These are phyloP conservation scores for Paramormyrops kingsleyae DNA, from an alignment of 2,113 vertebrate species.

Conservation along the genomic window DNA sequence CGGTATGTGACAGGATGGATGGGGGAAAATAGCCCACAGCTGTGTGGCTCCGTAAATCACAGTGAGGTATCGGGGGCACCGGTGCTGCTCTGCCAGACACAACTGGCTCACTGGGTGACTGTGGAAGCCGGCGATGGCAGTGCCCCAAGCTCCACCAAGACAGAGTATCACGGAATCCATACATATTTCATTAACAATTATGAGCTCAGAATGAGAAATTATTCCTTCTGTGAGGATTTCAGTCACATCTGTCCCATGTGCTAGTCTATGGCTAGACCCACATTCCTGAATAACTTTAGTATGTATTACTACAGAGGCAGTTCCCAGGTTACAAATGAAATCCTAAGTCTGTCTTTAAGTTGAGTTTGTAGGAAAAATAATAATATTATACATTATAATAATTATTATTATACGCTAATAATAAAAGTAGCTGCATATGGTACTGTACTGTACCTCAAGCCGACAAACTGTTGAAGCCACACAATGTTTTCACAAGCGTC, in stretches of 20 bases:
- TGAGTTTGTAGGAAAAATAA: background rate
- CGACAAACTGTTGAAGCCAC: background rate
- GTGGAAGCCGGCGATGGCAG: background rate
- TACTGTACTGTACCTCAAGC: background rate
- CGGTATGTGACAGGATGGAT: slow-evolving; percentile 30
- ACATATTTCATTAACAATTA: slow-evolving; percentile 1
- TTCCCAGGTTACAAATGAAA: background rate
- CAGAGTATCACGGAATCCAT: background rate
- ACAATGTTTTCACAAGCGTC: background rate
- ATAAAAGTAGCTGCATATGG: background rate
- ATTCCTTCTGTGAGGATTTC: background rate
- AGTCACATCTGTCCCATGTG: background rate
- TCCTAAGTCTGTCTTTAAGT: background rate
- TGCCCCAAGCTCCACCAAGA: background rate
- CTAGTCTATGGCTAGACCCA: background rate
- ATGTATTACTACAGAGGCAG: background rate
- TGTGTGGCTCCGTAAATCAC: slow-evolving; percentile 20
- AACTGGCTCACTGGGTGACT: background rate
- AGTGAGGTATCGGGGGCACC: background rate
- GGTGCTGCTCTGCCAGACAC: background rate
- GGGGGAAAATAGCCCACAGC: slow-evolving; percentile 24
- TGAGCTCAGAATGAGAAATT: background rate
- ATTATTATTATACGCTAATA: background rate
- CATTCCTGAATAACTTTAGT: background rate
- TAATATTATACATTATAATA: background rate